Conservation (phyloP, 2,888 invertebrate species). For the Thecophora atra region DNA sequence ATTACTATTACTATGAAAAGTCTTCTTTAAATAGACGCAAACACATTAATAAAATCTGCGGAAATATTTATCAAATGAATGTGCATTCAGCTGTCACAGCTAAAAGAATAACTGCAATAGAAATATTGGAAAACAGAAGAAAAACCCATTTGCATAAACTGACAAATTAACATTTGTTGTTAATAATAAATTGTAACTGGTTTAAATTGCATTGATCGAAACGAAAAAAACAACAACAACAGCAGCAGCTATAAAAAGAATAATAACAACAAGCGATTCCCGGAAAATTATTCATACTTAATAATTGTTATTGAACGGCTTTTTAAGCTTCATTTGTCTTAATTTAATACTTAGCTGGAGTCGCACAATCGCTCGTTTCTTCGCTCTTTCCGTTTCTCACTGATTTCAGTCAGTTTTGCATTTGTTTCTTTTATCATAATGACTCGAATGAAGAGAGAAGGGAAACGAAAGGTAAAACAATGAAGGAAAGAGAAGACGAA, state of each 20-base stretch:
- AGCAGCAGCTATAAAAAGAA: background rate
- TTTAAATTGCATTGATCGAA: background rate
- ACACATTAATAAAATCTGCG: too few species aligned
- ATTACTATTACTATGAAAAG: background rate
- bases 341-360: background rate
- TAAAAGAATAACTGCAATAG: background rate
- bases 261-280: conserved; percentile 7
- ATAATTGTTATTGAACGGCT: conserved; percentile 22
- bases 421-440: background rate
- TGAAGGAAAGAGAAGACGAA: background rate
- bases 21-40: background rate
- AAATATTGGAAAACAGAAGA: background rate
- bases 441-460: background rate
- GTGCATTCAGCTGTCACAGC: too few species aligned
- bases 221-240: background rate
- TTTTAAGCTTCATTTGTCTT: conserved; percentile 14
- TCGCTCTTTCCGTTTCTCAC: background rate
- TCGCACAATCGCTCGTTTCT: background rate
- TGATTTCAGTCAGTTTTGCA: background rate
- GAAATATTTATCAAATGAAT: too few species aligned
- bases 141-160: background rate
- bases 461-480: background rate
- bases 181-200: background rate
- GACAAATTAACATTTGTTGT: background rate
- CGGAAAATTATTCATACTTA: conserved; percentile 29